A percentile compares a stretch with the other conserved stretches of the same genome.
Conservation (phyloP, 2,113 vertebrate species). For the Anarhynchus alexandrinus region DNA sequence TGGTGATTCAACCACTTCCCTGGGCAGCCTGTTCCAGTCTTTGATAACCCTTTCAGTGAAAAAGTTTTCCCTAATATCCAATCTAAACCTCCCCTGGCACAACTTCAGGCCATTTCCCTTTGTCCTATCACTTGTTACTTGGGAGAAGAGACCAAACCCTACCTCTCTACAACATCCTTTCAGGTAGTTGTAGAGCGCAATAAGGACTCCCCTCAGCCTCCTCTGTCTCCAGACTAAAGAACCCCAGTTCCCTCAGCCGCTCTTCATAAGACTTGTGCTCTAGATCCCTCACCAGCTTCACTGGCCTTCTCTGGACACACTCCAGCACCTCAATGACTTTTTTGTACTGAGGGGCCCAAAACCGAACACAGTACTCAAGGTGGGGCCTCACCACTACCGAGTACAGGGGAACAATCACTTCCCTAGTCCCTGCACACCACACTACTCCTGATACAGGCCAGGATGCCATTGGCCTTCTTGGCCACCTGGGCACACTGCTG, state of each 20-base stretch:
- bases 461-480: not conserved
- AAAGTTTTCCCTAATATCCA: not conserved
- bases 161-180: not conserved
- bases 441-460: not conserved
- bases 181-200: not conserved
- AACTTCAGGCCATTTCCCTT: not conserved
- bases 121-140: not conserved
- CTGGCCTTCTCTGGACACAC: not conserved
- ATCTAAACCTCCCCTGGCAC: not conserved
- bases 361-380: not conserved
- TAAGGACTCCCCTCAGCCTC: not conserved
- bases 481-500: not conserved
- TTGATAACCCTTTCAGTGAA: not conserved
- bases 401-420: not conserved
- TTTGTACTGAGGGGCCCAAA: not conserved
- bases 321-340: not conserved
- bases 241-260: not conserved
- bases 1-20: not conserved
- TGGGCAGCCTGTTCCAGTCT: not conserved
- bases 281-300: not conserved
- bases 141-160: not conserved
- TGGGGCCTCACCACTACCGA: not conserved
- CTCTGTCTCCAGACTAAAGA: not conserved
- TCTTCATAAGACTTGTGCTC: not conserved
- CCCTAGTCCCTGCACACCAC: not conserved